Evolutionary conservation across 1,140 invertebrate species (phyloP).

Genomic region (Meloidogyne floridensis): DNA sequence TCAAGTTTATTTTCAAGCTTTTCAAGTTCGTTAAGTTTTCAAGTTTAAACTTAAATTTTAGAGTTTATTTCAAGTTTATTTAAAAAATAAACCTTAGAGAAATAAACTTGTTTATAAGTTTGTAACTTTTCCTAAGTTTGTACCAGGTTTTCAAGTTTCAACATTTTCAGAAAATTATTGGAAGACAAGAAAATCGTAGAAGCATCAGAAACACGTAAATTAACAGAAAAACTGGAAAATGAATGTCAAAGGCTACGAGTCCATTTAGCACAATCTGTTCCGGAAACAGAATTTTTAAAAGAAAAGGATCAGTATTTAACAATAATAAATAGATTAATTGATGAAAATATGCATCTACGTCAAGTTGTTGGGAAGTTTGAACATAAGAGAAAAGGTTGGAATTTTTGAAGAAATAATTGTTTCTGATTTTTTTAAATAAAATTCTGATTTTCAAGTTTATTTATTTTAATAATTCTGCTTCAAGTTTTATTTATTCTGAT

Average conservation of each 20-base stretch:
- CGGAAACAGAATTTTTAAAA: conserved; percentile 37
- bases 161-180: conserved; percentile 39
- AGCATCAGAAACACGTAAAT: conserved; percentile 43
- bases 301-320: conserved; percentile 51
- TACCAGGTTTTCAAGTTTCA: too few relatives aligned
- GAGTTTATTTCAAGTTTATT: too few relatives aligned
- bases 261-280: conserved; percentile 36
- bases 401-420: neutral
- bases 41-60: too few relatives aligned
- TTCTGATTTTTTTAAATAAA: neutral
- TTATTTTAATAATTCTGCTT: neutral
- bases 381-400: conserved; percentile 22
- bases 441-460: too few relatives aligned
- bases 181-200: conserved; percentile 42
- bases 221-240: conserved; percentile 40
- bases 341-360: conserved; percentile 49
- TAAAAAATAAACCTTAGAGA: too few relatives aligned
- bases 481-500: neutral
- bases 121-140: too few relatives aligned
- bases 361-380: conserved; percentile 44
- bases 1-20: too few relatives aligned
- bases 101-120: neutral
- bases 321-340: conserved; percentile 47
- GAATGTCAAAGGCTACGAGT: conserved; percentile 41
- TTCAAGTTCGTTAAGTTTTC: too few relatives aligned